Conservation (phyloP, 2,888 invertebrate species). For the Balanococcus diminutus region DNA sequence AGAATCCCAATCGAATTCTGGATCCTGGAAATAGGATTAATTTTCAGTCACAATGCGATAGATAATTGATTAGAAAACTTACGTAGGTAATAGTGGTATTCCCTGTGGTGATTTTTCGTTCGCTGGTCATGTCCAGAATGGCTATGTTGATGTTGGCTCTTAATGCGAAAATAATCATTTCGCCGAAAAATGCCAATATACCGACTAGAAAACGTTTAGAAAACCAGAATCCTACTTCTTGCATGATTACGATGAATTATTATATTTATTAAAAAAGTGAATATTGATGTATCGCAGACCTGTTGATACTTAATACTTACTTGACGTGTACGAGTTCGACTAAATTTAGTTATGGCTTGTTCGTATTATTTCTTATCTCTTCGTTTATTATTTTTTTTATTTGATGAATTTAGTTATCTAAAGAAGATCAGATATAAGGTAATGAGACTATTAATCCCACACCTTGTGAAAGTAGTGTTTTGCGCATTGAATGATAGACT, state of each 20-base stretch:
- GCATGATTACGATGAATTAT: no score
- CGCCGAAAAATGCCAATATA: neutral
- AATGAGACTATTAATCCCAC: neutral
- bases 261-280: no score
- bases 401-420: neutral
- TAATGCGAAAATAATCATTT: neutral
- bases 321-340: no score
- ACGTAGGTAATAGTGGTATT: neutral
- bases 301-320: no score
- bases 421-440: neutral
- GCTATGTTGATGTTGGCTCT: slow-evolving; percentile 28
- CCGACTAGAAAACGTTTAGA: neutral
- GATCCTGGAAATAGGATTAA: slow-evolving; percentile 63
- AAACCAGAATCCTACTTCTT: neutral
- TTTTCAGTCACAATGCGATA: neutral
- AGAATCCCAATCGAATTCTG: slow-evolving; percentile 81
- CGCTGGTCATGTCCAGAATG: neutral
- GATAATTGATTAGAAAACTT: neutral
- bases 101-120: neutral
- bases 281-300: no score
- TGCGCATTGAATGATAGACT: no score
- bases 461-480: no score
- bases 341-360: no score
- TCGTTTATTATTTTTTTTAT: neutral
- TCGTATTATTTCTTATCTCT: neutral